Conservation (phyloP, 2,888 invertebrate species). For the Dinocampus coccinellae region DNA sequence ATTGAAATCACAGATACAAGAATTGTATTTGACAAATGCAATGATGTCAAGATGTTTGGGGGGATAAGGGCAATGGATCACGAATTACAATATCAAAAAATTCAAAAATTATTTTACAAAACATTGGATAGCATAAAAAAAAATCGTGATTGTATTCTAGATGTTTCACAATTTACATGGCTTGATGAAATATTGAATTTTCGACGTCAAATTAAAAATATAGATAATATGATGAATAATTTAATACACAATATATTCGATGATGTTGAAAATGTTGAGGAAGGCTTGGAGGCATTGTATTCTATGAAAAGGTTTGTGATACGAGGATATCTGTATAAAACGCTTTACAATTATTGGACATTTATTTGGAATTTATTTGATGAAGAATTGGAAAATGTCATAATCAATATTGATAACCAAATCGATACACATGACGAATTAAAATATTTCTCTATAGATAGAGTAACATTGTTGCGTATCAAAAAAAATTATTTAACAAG, state of each 20-base stretch:
- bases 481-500: constrained; percentile 72
- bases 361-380: constrained; percentile 82
- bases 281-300: constrained; percentile 72
- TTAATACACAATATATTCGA: constrained; percentile 71
- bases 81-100: constrained; percentile 60
- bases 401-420: constrained; percentile 8
- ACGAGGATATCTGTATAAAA: constrained; percentile 48
- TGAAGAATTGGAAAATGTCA: constrained; percentile 78
- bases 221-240: constrained; percentile 73
- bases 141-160: constrained; percentile 68
- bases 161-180: constrained; percentile 70
- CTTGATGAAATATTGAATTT: constrained; percentile 66
- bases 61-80: constrained; percentile 67
- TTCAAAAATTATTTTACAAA: constrained; percentile 70
- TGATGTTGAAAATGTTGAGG: constrained; percentile 71
- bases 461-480: constrained; percentile 76
- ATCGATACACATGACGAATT: constrained; percentile 77
- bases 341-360: constrained; percentile 55
- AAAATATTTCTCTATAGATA: constrained; percentile 79
- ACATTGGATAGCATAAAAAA: constrained; percentile 67
- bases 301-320: constrained; percentile 57
- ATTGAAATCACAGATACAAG: constrained; percentile 73
- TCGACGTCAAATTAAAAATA: constrained; percentile 67
- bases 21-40: constrained; percentile 71
- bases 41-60: constrained; percentile 41